A percentile compares a stretch with the other conserved stretches of the same genome.
These are phyloP conservation scores for Antrozous pallidus DNA, from an alignment of 2,797 vertebrate genomes.

Conservation along the genomic window DNA sequence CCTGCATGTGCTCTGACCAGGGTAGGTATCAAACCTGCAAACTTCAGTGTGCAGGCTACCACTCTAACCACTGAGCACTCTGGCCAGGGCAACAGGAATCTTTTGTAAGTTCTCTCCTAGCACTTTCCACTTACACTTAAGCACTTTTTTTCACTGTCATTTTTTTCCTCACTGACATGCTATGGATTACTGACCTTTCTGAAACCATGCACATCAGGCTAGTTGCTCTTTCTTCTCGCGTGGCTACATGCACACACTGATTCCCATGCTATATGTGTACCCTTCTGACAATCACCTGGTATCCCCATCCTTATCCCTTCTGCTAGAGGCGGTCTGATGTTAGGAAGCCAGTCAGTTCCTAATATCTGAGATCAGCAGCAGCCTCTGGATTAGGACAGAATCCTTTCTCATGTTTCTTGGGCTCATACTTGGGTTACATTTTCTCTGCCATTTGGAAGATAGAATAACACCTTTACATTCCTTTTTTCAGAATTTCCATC, in stretches of 20 bases:
- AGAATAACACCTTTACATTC: neutral
- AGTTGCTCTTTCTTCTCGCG: neutral
- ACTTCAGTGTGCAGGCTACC: too few species aligned
- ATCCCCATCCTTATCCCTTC: neutral
- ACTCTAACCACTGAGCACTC: neutral
- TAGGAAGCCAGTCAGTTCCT: neutral
- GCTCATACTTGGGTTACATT: neutral
- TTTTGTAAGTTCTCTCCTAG: neutral
- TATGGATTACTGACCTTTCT: neutral
- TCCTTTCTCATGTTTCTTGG: neutral
- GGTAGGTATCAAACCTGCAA: too few species aligned
- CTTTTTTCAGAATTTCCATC: neutral
- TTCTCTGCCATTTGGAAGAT: conserved; percentile 4
- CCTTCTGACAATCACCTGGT: neutral
- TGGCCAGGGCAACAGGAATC: neutral
- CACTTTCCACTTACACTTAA: neutral
- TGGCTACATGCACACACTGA: neutral
- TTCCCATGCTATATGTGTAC: neutral
- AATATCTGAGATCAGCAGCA: neutral
- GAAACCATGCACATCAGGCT: neutral
- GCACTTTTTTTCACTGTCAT: neutral
- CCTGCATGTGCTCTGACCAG: neutral
- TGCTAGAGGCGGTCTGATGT: neutral
- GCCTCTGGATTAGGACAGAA: neutral
- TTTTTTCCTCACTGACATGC: neutral